These are phyloP conservation scores for Corynorhinus townsendii DNA, from an alignment of 2,113 vertebrate genomes.

Conservation along the genomic window DNA sequence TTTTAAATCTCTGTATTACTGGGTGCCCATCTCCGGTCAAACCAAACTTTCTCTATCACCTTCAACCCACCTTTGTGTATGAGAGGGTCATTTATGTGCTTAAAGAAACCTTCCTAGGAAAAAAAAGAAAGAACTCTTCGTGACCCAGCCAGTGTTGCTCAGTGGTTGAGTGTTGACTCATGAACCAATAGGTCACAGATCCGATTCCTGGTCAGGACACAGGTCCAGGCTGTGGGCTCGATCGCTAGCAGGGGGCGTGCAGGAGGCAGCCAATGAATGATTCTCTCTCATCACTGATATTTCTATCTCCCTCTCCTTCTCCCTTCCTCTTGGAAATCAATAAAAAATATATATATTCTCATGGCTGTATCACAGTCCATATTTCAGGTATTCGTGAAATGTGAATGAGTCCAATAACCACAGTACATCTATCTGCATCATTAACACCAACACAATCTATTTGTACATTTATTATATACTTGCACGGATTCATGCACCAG, in stretches of 20 bases:
- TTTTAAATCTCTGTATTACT: background rate
- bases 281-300: too few species aligned
- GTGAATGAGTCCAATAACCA: background rate
- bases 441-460: background rate
- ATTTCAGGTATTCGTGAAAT: background rate
- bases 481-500: too few species aligned
- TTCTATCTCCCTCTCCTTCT: too few species aligned
- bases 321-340: too few species aligned
- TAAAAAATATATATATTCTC: background rate
- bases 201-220: too few species aligned
- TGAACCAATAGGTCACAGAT: too few species aligned
- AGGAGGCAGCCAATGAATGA: too few species aligned
- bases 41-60: background rate
- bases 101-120: background rate
- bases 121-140: too few species aligned
- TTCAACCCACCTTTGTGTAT: background rate
- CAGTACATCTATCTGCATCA: background rate
- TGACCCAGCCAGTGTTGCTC: too few species aligned
- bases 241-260: too few species aligned
- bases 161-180: too few species aligned
- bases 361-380: background rate
- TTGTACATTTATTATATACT: background rate
- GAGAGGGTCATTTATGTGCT: background rate
- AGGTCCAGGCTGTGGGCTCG: too few species aligned
- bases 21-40: background rate